Conservation (phyloP, 2,113 vertebrate genomes). For the Platichthys flesus region DNA sequence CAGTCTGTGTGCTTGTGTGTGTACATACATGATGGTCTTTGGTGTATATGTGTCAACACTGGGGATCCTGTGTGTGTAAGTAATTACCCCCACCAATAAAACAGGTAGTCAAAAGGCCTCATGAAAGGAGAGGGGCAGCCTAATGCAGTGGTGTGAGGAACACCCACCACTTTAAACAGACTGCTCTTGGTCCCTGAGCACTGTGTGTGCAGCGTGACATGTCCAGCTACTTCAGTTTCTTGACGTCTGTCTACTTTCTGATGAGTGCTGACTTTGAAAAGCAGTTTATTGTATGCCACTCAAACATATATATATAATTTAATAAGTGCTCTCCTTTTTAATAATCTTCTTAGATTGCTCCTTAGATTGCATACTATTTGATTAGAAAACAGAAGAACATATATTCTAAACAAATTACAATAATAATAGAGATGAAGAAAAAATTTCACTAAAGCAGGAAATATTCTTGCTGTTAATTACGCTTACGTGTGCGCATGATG, state of each 20-base stretch:
- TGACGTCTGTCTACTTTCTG: background rate
- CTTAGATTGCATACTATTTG: background rate
- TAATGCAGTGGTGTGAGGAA: conserved; percentile 52
- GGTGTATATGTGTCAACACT: conserved; percentile 33
- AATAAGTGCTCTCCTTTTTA: background rate
- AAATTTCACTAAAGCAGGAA: too few species aligned
- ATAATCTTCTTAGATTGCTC: background rate
- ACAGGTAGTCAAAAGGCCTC: conserved; percentile 56
- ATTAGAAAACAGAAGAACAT: background rate
- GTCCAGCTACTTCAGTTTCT: background rate
- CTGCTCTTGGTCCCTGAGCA: conserved; percentile 12
- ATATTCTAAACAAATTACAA: background rate
- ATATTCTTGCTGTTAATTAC: background rate
- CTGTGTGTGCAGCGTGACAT: background rate
- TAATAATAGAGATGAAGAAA: background rate
- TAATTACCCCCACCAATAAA: conserved; percentile 76
- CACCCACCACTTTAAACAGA: conserved; percentile 59
- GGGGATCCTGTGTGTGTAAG: conserved; percentile 25
- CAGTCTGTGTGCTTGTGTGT: conserved; percentile 25
- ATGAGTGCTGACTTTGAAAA: background rate
- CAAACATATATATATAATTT: background rate
- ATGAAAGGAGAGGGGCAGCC: conserved; percentile 55
- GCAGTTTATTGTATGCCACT: background rate
- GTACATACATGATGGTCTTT: conserved; percentile 36
- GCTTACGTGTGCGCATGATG: too few species aligned